A percentile compares a stretch with the other conserved stretches of the same genome.
phyloP scores from a whole-genome alignment of 1,140 invertebrate genomes.

The Drosophila bocki region DNA sequence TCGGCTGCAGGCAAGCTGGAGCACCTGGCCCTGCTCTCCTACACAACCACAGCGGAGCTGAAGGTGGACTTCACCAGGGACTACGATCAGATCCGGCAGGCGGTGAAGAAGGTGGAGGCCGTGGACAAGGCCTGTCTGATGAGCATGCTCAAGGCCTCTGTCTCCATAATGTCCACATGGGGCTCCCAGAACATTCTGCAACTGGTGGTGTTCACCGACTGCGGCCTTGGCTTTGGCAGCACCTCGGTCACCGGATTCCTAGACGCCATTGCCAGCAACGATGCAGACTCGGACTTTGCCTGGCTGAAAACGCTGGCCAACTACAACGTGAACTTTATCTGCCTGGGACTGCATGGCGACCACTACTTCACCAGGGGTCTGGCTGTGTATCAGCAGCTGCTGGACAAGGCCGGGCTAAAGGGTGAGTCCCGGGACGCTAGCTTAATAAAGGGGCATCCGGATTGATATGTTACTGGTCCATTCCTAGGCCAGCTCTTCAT shows the following conservation, averaged over 20 bases:
- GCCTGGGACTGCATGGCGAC: slow-evolving; percentile 87
- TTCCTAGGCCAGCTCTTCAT: slow-evolving; percentile 70
- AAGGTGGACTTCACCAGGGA: slow-evolving; percentile 83
- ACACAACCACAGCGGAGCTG: slow-evolving; percentile 91
- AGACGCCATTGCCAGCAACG: slow-evolving; percentile 48
- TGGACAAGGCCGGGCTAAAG: slow-evolving; percentile 67
- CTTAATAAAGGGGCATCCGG: neutral
- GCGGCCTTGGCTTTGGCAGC: slow-evolving; percentile 77
- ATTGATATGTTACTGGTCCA: neutral
- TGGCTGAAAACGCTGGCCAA: slow-evolving; percentile 92
- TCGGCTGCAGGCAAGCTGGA: slow-evolving; percentile 93
- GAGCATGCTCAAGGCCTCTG: slow-evolving; percentile 69
- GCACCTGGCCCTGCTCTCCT: slow-evolving; percentile 95
- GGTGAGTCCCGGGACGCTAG: slow-evolving; percentile 25
- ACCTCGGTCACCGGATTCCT: slow-evolving; percentile 68
- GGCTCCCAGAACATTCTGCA: slow-evolving; percentile 77
- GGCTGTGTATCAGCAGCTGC: slow-evolving; percentile 69
- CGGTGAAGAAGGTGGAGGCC: slow-evolving; percentile 78
- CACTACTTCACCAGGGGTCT: slow-evolving; percentile 84
- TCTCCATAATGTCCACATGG: slow-evolving; percentile 74
- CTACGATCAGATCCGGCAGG: slow-evolving; percentile 79
- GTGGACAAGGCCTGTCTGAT: slow-evolving; percentile 72
- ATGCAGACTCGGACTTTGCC: slow-evolving; percentile 81
- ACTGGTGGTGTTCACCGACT: slow-evolving; percentile 79
- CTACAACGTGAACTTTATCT: slow-evolving; percentile 91